phyloP scores from a whole-genome alignment of 2,113 vertebrate species.

The Isichthys henryi region DNA sequence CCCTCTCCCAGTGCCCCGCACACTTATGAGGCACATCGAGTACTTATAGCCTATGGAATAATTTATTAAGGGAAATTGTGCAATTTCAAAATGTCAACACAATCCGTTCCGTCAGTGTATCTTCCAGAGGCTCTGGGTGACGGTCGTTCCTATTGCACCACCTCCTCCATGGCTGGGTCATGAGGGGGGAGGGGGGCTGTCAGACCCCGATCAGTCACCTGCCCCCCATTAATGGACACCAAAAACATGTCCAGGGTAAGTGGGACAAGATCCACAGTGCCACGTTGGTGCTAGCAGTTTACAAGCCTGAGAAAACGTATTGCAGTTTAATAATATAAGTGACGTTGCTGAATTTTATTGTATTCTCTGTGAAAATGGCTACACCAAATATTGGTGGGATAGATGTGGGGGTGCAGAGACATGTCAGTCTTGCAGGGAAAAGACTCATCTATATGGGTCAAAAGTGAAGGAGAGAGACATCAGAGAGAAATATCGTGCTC shows the following conservation, averaged over 20 bases:
- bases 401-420: not conserved
- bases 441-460: not conserved
- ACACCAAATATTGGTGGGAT: not conserved
- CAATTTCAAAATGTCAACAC: constrained; percentile 5
- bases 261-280: not conserved
- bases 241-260: not conserved
- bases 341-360: not conserved
- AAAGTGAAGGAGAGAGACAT: not conserved
- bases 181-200: not conserved
- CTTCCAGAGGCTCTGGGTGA: not conserved
- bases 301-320: not conserved
- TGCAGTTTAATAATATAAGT: not conserved
- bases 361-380: not conserved
- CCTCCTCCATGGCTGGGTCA: not conserved
- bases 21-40: not conserved
- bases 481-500: not conserved
- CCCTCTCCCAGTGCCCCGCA: not conserved
- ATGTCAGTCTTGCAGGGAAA: not conserved
- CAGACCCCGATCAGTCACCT: not conserved
- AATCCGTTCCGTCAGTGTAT: not conserved
- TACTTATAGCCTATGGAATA: not conserved
- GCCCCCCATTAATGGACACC: not conserved
- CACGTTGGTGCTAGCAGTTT: not conserved
- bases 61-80: not conserved
- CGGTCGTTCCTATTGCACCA: not conserved